Evolutionary conservation across 2,113 vertebrate species (phyloP).

Genomic region (Amphilophus citrinellus): DNA sequence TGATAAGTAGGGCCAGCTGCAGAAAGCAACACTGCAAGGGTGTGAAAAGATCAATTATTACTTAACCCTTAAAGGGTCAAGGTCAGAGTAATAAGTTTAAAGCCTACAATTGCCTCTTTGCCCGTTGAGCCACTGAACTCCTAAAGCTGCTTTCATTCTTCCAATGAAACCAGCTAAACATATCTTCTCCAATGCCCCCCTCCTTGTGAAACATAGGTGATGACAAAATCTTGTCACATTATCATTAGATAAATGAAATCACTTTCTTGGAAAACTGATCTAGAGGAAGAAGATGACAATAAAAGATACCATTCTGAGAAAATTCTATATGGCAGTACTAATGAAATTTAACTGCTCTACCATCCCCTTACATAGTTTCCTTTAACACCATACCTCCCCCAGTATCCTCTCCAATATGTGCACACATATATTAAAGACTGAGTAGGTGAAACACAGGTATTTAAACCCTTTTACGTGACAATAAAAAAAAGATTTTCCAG

Average conservation of each 20-base stretch:
- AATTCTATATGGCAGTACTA: constrained; percentile 48
- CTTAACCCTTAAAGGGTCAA: constrained; percentile 40
- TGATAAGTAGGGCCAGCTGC: constrained; percentile 9
- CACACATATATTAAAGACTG: neutral
- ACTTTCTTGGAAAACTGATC: constrained; percentile 50
- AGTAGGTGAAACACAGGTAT: constrained; percentile 21
- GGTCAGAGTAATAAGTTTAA: constrained; percentile 30
- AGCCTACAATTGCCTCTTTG: neutral
- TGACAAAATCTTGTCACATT: constrained; percentile 20
- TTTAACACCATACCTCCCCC: constrained; percentile 13
- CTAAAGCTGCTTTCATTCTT: neutral
- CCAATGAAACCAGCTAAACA: neutral
- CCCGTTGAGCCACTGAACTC: neutral
- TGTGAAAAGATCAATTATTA: neutral
- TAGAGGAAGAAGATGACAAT: constrained; percentile 41
- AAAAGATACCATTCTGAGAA: constrained; percentile 42
- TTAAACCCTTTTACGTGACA: constrained; percentile 48
- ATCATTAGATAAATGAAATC: constrained; percentile 63
- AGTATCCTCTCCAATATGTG: neutral
- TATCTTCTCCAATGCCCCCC: neutral
- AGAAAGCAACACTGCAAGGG: neutral
- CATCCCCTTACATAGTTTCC: neutral
- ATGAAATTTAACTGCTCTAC: constrained; percentile 48
- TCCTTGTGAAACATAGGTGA: constrained; percentile 49
- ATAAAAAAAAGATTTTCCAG: constrained; percentile 45